A percentile compares a stretch with the other conserved stretches of the same genome.
These are phyloP conservation scores for Meghimatium bilineatum DNA, from an alignment of 2,888 invertebrate species.

Conservation along the genomic window DNA sequence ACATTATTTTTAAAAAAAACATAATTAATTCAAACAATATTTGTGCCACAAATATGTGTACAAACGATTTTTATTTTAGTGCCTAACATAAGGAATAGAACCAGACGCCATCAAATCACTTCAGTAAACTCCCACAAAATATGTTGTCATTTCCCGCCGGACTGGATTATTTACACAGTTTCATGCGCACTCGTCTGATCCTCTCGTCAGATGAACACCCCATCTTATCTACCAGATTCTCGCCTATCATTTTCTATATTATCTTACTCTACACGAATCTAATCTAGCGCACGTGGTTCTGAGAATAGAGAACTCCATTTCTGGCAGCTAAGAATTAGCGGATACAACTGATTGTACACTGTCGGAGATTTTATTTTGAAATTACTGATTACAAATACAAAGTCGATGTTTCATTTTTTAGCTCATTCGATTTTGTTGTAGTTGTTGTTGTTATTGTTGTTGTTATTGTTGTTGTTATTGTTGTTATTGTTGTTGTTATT, in stretches of 20 bases:
- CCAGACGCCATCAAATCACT: constrained; percentile 9
- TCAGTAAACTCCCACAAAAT: neutral
- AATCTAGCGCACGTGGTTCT: neutral
- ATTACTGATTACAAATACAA: too few relatives aligned
- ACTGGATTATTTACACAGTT: neutral
- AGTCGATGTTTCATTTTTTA: too few relatives aligned
- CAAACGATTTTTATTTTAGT: too few relatives aligned
- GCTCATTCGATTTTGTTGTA: too few relatives aligned
- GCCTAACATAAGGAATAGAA: neutral
- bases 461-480: too few relatives aligned
- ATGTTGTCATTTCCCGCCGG: neutral
- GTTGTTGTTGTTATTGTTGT: too few relatives aligned
- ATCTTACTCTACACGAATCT: neutral
- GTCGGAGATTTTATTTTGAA: neutral
- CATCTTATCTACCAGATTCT: neutral
- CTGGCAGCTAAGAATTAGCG: neutral
- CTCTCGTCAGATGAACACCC: neutral
- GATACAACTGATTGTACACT: neutral
- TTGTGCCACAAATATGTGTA: too few relatives aligned
- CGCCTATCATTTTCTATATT: neutral
- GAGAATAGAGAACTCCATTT: neutral
- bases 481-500: too few relatives aligned
- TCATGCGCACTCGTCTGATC: neutral
- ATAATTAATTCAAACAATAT: too few relatives aligned
- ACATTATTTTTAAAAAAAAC: too few relatives aligned